Conservation (phyloP, 1,140 invertebrate species). For the Zaprionus taronus region DNA sequence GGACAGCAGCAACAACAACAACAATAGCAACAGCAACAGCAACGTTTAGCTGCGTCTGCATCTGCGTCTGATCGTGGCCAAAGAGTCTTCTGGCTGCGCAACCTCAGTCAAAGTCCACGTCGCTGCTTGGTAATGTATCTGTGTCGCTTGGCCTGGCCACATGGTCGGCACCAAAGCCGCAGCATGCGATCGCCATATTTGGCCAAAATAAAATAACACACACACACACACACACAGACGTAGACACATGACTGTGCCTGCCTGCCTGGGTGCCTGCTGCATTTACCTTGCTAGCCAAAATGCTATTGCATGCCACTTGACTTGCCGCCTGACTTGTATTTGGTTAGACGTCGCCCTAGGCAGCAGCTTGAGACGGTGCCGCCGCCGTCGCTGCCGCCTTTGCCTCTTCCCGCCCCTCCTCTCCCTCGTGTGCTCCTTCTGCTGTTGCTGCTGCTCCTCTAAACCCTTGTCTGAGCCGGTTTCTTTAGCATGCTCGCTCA, state of each 20-base stretch:
- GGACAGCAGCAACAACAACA: slow-evolving; percentile 39
- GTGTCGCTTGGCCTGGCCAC: slow-evolving; percentile 55
- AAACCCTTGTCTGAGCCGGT: slow-evolving; percentile 48
- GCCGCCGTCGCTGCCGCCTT: not conserved
- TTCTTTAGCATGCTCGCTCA: slow-evolving; percentile 73
- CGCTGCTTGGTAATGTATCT: slow-evolving; percentile 53
- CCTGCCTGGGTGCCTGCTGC: slow-evolving; percentile 40
- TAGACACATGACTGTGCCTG: not conserved
- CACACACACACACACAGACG: not conserved
- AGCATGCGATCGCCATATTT: slow-evolving; percentile 81
- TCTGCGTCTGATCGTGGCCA: slow-evolving; percentile 4
- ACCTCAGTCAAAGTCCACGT: slow-evolving; percentile 52
- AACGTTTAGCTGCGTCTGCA: slow-evolving; percentile 55
- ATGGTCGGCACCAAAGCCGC: slow-evolving; percentile 66
- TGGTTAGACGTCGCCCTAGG: slow-evolving; percentile 81
- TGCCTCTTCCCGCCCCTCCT: not conserved
- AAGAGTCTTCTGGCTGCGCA: slow-evolving; percentile 13
- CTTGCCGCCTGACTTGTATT: slow-evolving; percentile 78
- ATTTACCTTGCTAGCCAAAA: slow-evolving; percentile 61
- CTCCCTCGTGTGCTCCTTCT: not conserved
- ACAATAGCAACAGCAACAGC: not conserved
- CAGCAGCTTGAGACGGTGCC: slow-evolving; percentile 33
- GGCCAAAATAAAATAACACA: slow-evolving; percentile 59
- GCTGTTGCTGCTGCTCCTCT: slow-evolving; percentile 1
- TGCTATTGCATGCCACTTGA: slow-evolving; percentile 77